These are phyloP conservation scores for Drosophila ezoana DNA, from an alignment of 2,888 invertebrate species.

Conservation along the genomic window DNA sequence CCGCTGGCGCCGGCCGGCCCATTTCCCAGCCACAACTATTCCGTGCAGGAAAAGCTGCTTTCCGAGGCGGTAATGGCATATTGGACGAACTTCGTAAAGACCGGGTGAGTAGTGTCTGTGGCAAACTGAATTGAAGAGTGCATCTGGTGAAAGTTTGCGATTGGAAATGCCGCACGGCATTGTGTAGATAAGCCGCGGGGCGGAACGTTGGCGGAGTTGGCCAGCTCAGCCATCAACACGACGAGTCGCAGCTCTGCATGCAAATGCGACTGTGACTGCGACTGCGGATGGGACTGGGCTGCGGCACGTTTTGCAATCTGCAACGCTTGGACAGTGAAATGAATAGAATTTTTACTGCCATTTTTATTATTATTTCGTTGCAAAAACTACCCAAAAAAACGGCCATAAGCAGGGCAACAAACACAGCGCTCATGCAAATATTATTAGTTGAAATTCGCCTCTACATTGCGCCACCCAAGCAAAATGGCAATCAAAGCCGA, in stretches of 20 bases:
- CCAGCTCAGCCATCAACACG: conserved; percentile 47
- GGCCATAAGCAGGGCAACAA: conserved; percentile 34
- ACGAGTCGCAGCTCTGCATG: conserved; percentile 63
- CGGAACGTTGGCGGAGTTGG: background rate
- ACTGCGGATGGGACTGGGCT: conserved; percentile 33
- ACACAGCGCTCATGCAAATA: conserved; percentile 60
- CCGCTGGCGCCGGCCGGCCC: conserved; percentile 91
- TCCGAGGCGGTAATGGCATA: conserved; percentile 95
- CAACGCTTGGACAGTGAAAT: conserved; percentile 77
- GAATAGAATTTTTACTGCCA: conserved; percentile 81
- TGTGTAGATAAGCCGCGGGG: too few species aligned
- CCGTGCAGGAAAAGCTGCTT: conserved; percentile 90
- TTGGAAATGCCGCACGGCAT: conserved; percentile 31
- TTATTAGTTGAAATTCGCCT: conserved; percentile 64
- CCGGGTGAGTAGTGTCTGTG: conserved; percentile 88
- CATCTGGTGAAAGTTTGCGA: conserved; percentile 65
- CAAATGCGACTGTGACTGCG: conserved; percentile 51
- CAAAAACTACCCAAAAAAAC: conserved; percentile 43
- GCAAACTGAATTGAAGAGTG: conserved; percentile 61
- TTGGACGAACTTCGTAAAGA: conserved; percentile 96
- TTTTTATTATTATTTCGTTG: conserved; percentile 68
- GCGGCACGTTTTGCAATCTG: conserved; percentile 77
- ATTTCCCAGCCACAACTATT: conserved; percentile 90
- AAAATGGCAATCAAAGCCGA: conserved; percentile 61
- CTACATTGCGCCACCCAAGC: conserved; percentile 18